Base-by-base conservation (phyloP, 2,113 vertebrate species). In the Cercopithecus mona region DNA sequence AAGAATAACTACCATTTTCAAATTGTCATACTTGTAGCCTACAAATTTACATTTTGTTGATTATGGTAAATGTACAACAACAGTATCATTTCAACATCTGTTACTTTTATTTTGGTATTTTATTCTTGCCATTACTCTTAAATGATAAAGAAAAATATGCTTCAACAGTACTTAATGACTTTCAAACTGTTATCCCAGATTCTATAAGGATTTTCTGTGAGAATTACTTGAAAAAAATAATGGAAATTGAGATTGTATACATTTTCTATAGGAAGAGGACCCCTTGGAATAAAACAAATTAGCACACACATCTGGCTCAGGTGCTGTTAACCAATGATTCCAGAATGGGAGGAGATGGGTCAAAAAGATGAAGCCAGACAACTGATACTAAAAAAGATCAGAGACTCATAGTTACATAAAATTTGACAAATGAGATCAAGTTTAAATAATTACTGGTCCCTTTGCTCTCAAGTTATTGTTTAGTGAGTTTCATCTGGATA, bases 1-100 rank as follows among this genome's bases (percentile, higher is more conserved):
- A 84, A 95, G 52, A 75, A 73, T 79, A 90, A 90, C n/a, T 61
- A 73, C 75, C 68, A 94, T 92, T 96, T 97, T 96, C 73, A 95
- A 96, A 85, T 93, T 91, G 81, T 20, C n/a, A 84, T 64, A 91
- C 27, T 83, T 85, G 22, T 85, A 88, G 70, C 12, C 57, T 70
- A 93, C 16, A 96, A 92, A 59, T 25, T 96, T 73, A 70, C 38
- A 93, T 90, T 73, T 17, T 32, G 86, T 45, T 95, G 66, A 85
- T 66, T 32, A 89, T 66, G 11, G 23, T 64, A 92, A 95, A 79
- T 2, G 13, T 91, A 59, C 59, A 40, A 93, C 45, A 93, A 76
- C 27, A 90, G n/a, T 80, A 93, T 94, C 16, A 86, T 93, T 96
- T 91, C 25, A 89, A 66, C 14, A 59, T 64, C n/a, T 91, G 30